Conservation (phyloP, 2,797 vertebrate genomes). For the Sebastes diaconus region DNA sequence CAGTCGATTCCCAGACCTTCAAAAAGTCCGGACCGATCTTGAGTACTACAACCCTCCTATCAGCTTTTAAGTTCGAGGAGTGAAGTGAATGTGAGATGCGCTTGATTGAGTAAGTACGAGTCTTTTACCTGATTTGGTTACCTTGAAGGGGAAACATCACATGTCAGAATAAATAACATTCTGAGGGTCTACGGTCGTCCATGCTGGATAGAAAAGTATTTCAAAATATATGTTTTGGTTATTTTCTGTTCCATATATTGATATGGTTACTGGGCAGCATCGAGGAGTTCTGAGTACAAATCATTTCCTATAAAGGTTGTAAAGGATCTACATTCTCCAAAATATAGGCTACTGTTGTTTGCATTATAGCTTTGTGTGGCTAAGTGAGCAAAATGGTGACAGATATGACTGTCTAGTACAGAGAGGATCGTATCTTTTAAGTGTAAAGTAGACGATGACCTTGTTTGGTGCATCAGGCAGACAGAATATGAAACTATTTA, state of each 20-base stretch:
- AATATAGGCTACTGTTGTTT: slow-evolving; percentile 39
- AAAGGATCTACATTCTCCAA: slow-evolving; percentile 44
- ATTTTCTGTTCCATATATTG: slow-evolving; percentile 27
- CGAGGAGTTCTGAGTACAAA: slow-evolving; percentile 25
- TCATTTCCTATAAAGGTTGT: slow-evolving; percentile 27
- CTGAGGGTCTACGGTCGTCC: slow-evolving; percentile 1
- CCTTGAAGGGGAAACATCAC: slow-evolving; percentile 3
- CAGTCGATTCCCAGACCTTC: too few relatives aligned
- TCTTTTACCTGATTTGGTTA: slow-evolving; percentile 6
- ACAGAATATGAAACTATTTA: slow-evolving; percentile 31
- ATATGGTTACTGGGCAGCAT: slow-evolving; percentile 28
- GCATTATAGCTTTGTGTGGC: slow-evolving; percentile 29
- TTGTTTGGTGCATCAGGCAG: slow-evolving; percentile 14
- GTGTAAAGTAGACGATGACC: slow-evolving; percentile 24
- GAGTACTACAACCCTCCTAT: too few relatives aligned
- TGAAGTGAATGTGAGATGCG: slow-evolving; percentile 17
- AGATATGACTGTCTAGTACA: background rate
- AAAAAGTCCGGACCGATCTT: too few relatives aligned
- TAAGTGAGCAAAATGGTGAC: slow-evolving; percentile 9
- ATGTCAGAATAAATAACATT: slow-evolving; percentile 10
- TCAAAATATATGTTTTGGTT: slow-evolving; percentile 40
- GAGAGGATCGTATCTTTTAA: slow-evolving; percentile 9
- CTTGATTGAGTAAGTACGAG: slow-evolving; percentile 3
- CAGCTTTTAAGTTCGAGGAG: background rate
- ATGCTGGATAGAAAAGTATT: slow-evolving; percentile 37